Base-by-base conservation (phyloP, 2,888 invertebrate species). In the Tolmerus cingulatus region DNA sequence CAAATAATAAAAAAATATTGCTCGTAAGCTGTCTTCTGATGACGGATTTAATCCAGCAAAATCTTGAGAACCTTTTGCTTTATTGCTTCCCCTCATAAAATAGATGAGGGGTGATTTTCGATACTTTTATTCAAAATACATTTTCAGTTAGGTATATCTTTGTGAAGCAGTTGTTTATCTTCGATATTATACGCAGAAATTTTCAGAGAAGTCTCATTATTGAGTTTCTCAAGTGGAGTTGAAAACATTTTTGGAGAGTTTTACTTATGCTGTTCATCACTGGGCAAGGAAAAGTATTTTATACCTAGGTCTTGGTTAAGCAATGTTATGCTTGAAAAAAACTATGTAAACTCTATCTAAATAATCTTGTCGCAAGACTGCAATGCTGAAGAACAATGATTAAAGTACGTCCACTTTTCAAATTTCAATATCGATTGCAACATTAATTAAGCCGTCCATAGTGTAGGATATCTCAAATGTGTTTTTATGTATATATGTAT, bases 1-100 rank as follows among this genome's bases (percentile, higher is more conserved):
- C 55, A 51, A 81, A 81, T 81, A 81, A 81, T 55, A 81, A 81
- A 81, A 81, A 81, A 51, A 81, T 81, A 78, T 78, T 78, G 43
- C 37, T 37, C 78, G 43, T 81, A 55, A 81, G 81, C 51, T 81
- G 51, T 30, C 51, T 34, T 34, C 19, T 76, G 76, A 76, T 76
- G 76, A 76, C 76, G 76, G 76, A 76, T 76, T 76, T 14, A 76
- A 37, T 37, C 76, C n/a, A 40, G 37, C 12, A 46, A 34, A 76
- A 27, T 23, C 66, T 23, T 66, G 3, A 66, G 66, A 66, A 23
- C 23, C 76, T 37, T 74, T 76, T 37, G 37, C 76, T 37, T 37
- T 40, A 40, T 37, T 40, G 40, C 34, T 27, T 34, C 40, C 40
- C 37, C 8, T 40, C 5, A 37, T 76, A 76, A 37, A 37, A 76